These are phyloP conservation scores for Dynastes tityus DNA, from an alignment of 2,888 invertebrate species.

Conservation along the genomic window DNA sequence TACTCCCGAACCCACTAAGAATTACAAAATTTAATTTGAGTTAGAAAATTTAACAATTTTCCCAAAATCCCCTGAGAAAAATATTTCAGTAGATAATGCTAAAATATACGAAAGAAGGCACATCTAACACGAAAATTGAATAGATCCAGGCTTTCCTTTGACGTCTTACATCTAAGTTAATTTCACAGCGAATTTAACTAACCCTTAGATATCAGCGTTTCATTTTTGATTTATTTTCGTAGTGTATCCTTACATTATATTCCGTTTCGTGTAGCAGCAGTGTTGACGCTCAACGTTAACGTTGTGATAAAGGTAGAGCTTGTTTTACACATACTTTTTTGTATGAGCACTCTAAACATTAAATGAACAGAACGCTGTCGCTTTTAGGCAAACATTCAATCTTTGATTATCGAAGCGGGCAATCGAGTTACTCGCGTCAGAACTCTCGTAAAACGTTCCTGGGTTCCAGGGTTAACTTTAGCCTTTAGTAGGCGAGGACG, in stretches of 20 bases:
- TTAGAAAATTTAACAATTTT: no score
- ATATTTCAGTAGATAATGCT: no score
- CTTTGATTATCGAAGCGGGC: constrained; percentile 62
- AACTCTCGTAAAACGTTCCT: constrained; percentile 52
- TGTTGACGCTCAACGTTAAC: constrained; percentile 26
- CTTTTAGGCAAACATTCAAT: constrained; percentile 52
- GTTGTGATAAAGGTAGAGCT: constrained; percentile 32
- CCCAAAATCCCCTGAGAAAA: no score
- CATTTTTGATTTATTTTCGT: constrained; percentile 35
- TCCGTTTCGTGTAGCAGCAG: not conserved
- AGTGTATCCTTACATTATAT: constrained; percentile 34
- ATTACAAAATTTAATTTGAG: no score
- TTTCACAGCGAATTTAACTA: constrained; percentile 22
- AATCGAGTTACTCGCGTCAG: constrained; percentile 62
- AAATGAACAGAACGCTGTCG: constrained; percentile 46
- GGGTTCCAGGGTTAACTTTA: constrained; percentile 29
- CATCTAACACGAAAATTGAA: no score
- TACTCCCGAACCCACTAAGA: no score
- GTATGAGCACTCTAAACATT: constrained; percentile 45
- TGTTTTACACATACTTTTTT: constrained; percentile 27
- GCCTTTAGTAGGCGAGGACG: not conserved
- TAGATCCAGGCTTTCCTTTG: not conserved
- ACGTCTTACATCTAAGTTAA: not conserved
- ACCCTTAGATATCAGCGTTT: constrained; percentile 25
- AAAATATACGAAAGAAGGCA: no score